These are phyloP conservation scores for Hippoglossus stenolepis DNA, from an alignment of 2,113 vertebrate genomes.

Conservation along the genomic window DNA sequence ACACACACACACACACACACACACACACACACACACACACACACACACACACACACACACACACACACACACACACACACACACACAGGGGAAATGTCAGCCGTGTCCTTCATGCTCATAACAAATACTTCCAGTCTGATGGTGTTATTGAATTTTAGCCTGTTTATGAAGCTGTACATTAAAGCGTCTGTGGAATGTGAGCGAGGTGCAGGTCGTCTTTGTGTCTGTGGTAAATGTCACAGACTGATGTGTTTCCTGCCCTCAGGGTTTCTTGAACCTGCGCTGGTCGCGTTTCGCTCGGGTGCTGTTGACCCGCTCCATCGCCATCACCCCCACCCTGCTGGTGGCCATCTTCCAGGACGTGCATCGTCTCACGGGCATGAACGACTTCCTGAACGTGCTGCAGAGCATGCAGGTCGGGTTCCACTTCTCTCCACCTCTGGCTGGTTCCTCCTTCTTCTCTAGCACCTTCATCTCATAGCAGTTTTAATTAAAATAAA, in stretches of 20 bases:
- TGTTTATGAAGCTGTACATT: not conserved
- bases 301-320: constrained; percentile 90
- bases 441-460: no score
- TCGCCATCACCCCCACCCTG: constrained; percentile 92
- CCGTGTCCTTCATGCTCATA: no score
- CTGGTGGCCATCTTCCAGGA: constrained; percentile 93
- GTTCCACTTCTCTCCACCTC: no score
- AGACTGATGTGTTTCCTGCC: not conserved
- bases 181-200: no score
- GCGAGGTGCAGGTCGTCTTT: not conserved
- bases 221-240: not conserved
- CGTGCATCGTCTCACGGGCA: constrained; percentile 88
- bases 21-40: not conserved
- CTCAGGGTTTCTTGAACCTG: constrained; percentile 93
- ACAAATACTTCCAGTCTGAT: no score
- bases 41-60: constrained; percentile 6
- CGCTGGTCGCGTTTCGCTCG: constrained; percentile 94
- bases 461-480: no score
- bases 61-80: constrained; percentile 3
- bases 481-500: no score
- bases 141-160: no score
- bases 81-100: not conserved
- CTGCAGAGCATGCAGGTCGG: constrained; percentile 92
- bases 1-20: constrained; percentile 11
- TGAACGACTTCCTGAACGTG: constrained; percentile 97